Conservation (phyloP, 1,140 invertebrate species). For the Bombus waltoni region DNA sequence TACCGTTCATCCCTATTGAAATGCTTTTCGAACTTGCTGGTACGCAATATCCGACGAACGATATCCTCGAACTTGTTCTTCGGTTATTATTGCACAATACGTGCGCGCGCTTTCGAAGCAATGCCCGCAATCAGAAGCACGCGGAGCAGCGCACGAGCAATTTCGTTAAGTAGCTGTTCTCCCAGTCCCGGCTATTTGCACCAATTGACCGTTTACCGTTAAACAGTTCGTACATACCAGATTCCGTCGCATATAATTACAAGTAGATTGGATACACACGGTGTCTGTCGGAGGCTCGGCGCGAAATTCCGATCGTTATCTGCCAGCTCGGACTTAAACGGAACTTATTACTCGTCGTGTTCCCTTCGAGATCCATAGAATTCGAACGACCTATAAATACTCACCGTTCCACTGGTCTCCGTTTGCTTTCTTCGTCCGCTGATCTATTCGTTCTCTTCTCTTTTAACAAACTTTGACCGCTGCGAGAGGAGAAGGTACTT, state of each 20-base stretch:
- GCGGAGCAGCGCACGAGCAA: conserved; percentile 1
- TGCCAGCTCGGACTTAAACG: not conserved
- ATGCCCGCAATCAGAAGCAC: not conserved
- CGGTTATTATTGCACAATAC: conserved; percentile 8
- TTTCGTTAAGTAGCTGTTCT: conserved; percentile 36
- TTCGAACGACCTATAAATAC: conserved; percentile 35
- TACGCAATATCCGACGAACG: not conserved
- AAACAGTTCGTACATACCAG: conserved; percentile 20
- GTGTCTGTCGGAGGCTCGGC: not conserved
- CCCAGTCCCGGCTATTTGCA: conserved; percentile 16
- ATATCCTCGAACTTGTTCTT: conserved; percentile 6
- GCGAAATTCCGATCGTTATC: conserved; percentile 46
- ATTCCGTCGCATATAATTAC: conserved; percentile 30
- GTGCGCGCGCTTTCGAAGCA: not conserved
- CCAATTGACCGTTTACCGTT: conserved; percentile 42
- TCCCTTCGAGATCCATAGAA: not conserved
- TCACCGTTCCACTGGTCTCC: too few relatives aligned
- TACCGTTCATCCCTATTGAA: not conserved
- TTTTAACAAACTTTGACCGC: too few relatives aligned
- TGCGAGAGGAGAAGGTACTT: not conserved
- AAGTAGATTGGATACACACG: conserved; percentile 23
- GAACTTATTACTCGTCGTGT: conserved; percentile 2
- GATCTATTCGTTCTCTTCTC: not conserved
- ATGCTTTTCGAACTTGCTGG: not conserved
- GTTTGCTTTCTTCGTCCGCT: too few relatives aligned